Base-by-base conservation (phyloP, 2,797 vertebrate species). In the Pseudochromis fuscus region DNA sequence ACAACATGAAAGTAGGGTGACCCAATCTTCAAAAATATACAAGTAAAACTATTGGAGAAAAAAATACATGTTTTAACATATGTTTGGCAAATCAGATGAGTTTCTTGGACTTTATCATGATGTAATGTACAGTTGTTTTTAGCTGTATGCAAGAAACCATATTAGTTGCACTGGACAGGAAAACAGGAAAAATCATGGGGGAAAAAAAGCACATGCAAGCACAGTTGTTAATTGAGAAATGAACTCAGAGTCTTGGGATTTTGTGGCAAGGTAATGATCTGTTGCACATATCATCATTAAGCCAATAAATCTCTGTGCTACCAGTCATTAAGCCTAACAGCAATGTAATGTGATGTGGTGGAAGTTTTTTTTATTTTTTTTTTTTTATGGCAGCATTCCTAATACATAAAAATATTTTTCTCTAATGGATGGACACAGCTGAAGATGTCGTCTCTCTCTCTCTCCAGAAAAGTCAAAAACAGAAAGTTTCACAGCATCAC, bases 231-330 rank as follows among this genome's bases (percentile, higher is more conserved):
- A 88, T 75, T 88, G 75, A 80, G 66, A 74, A 82, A 86, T 58
- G 72, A 51, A 33, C 73, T 67, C 67, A 52, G 64, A 67, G 62
- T 35, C 67, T 67, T 50, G 42, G 74, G 57, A 56, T 79, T 84
- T 56, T 60, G 31, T 78, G 53, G 79, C 56, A 86, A 82, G 74
- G 70, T 91, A 90, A 93, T 91, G 90, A 92, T 87, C 78, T 89
- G 90, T 88, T 72, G 27, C 78, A 70, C 50, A 69, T 79, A 84
- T 67, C 72, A 67, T 88, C 80, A 86, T 90, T 90, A 89, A 83
- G 77, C 68, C 73, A 83, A 88, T 92, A 87, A 79, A 90, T 90
- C 77, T 72, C 50, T 38, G 7, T 37, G 57, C 56, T 82, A 72
- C 60, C 71, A 70, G 67, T 87, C 83, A 90, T 91, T 90, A 87